Conservation (phyloP, 92 coral and sea anemone species). For the Epizoanthus ramosus region DNA sequence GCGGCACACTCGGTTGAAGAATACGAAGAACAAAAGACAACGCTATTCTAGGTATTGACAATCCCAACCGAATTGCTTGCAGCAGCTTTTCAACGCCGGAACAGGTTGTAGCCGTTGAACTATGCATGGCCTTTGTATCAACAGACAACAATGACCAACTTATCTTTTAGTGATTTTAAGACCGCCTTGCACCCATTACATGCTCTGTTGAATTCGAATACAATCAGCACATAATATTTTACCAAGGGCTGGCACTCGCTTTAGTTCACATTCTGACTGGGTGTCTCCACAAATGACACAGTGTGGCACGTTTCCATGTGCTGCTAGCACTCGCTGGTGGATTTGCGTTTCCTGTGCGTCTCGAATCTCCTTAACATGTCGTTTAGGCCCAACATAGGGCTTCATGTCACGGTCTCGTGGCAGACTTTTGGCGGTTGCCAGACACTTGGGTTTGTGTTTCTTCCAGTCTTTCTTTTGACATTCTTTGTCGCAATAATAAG, state of each 20-base stretch:
- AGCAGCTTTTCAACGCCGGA: too few relatives aligned
- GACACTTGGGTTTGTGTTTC: neutral
- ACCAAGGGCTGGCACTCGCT: constrained; percentile 7
- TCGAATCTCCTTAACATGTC: neutral
- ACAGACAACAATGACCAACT: too few relatives aligned
- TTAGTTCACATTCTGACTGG: neutral
- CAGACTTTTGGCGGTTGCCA: constrained; percentile 2
- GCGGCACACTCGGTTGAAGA: too few relatives aligned
- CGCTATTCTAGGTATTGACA: too few relatives aligned
- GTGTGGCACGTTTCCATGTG: constrained; percentile 6
- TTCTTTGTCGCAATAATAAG: neutral
- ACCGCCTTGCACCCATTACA: neutral
- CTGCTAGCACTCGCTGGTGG: neutral
- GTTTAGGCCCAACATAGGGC: neutral
- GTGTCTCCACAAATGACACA: constrained; percentile 14
- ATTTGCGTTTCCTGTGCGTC: neutral
- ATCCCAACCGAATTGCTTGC: too few relatives aligned
- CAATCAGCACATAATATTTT: constrained; percentile 1
- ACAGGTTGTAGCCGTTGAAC: too few relatives aligned
- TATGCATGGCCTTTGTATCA: too few relatives aligned
- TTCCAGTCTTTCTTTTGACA: constrained; percentile 16
- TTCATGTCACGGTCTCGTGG: neutral
- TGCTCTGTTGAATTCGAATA: constrained; percentile 1
- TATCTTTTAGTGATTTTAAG: too few relatives aligned
- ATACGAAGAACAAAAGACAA: too few relatives aligned